Base-by-base conservation (phyloP, 2,113 vertebrate genomes). In the Rhabdomys dilectus region DNA sequence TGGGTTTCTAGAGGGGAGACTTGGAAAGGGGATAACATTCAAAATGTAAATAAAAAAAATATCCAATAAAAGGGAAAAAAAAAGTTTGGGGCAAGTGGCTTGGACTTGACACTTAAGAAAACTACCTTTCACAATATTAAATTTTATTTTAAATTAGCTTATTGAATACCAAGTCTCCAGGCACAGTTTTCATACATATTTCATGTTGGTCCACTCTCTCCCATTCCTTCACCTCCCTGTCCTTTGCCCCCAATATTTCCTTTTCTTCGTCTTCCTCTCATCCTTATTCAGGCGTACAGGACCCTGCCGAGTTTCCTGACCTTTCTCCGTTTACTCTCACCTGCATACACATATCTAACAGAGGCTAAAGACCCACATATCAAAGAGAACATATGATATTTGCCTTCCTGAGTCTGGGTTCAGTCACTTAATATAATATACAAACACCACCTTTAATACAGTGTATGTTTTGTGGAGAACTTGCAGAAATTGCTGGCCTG, bases 401-500 rank as follows among this genome's bases (percentile, higher is more conserved):
- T 88, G 45, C 34, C 85, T 88, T 88, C 53, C 45, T 88, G 64
- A 88, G 64, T 64, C 85, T 26, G 64, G 85, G 48, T 70, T 8
- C 12, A 7, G 45, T n/a, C 19, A 68, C 42, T 34, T 36, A 66
- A 86, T 66, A 66, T 66, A 51, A 51, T 88, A 53, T 56, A 56
- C 68, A 53, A 89, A 75, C 16, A 42, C 21, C 64, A 89, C 7
- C 87, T 66, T 60, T 88, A 97, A 70, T 56, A 22, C 34, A 76
- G 13, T 24, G 56, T 22, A 34, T 17, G 42, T 58, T 93, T 89
- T 80, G 42, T 88, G 34, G 5, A 62, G 16, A 90, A 82, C n/a
- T 68, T 88, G 90, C 36, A 36, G 90, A 84, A 82, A 88, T 53
- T 58, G 45, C 9, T 75, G 70, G 68, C 22, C 97, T 94, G 26